phyloP scores from a whole-genome alignment of 2,797 vertebrate genomes.

The Peromyscus eremicus region DNA sequence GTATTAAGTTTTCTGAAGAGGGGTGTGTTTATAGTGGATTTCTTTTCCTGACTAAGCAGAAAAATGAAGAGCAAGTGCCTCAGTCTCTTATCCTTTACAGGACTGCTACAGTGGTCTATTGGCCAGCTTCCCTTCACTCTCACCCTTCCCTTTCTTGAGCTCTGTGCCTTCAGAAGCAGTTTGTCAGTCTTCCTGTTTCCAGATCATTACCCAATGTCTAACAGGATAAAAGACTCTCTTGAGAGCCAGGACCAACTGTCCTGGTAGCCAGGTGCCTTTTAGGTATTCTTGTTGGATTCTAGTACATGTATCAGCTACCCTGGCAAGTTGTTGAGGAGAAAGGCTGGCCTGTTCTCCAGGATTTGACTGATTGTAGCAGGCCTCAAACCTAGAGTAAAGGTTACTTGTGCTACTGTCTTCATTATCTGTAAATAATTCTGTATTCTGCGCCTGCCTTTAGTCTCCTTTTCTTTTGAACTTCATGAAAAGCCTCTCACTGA shows the following conservation, averaged over 20 bases:
- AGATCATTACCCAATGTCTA: not conserved
- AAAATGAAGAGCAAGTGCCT: slow-evolving; percentile 12
- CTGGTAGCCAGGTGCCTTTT: slow-evolving; percentile 2
- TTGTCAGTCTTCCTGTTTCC: slow-evolving; percentile 14
- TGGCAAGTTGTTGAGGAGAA: slow-evolving; percentile 7
- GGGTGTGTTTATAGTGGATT: not conserved
- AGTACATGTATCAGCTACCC: not conserved
- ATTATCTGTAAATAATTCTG: slow-evolving; percentile 12
- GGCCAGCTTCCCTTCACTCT: not conserved
- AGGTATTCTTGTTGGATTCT: not conserved
- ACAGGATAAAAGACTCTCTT: not conserved
- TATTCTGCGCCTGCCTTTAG: slow-evolving; percentile 22
- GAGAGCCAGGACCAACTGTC: not conserved
- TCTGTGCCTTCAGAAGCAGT: not conserved
- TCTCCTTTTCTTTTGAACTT: slow-evolving; percentile 19
- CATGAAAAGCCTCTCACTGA: not conserved
- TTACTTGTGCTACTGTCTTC: not conserved
- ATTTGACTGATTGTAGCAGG: not conserved
- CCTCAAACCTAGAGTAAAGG: not conserved
- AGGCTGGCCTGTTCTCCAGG: not conserved
- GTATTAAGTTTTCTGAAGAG: slow-evolving; percentile 17
- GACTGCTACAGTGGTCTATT: not conserved
- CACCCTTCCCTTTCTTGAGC: not conserved
- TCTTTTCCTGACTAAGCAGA: slow-evolving; percentile 43
- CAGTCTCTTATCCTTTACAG: not conserved